Conservation (phyloP, 2,797 vertebrate genomes). For the Buphagus erythrorhynchus region DNA sequence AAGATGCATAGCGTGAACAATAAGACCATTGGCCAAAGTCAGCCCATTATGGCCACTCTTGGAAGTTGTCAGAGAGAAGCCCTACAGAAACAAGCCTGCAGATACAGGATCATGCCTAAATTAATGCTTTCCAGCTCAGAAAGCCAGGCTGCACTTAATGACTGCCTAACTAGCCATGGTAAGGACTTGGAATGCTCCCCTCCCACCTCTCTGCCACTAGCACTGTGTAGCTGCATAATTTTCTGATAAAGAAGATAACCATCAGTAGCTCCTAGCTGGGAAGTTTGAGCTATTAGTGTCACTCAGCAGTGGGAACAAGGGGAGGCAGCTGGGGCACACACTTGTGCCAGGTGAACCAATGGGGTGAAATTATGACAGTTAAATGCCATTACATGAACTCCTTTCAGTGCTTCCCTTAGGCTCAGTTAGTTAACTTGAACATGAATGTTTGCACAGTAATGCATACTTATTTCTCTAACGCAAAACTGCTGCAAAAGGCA, state of each 20-base stretch:
- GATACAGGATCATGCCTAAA: not conserved
- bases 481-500: not conserved
- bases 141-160: not conserved
- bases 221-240: not conserved
- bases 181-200: not conserved
- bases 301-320: not conserved
- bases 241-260: not conserved
- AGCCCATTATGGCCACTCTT: not conserved
- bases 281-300: not conserved
- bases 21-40: not conserved
- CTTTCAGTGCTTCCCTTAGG: not conserved
- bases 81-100: not conserved
- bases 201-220: not conserved
- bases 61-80: not conserved
- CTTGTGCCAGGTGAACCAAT: not conserved
- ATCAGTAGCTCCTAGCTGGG: not conserved
- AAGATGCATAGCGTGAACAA: not conserved
- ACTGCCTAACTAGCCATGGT: not conserved
- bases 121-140: not conserved
- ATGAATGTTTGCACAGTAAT: not conserved
- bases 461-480: not conserved
- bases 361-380: not conserved
- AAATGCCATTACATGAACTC: not conserved
- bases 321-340: not conserved
- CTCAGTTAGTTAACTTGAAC: not conserved